A percentile compares a stretch with the other conserved stretches of the same genome.
These are phyloP conservation scores for Drosophila eugracilis DNA, from an alignment of 1,140 invertebrate species.

Conservation along the genomic window DNA sequence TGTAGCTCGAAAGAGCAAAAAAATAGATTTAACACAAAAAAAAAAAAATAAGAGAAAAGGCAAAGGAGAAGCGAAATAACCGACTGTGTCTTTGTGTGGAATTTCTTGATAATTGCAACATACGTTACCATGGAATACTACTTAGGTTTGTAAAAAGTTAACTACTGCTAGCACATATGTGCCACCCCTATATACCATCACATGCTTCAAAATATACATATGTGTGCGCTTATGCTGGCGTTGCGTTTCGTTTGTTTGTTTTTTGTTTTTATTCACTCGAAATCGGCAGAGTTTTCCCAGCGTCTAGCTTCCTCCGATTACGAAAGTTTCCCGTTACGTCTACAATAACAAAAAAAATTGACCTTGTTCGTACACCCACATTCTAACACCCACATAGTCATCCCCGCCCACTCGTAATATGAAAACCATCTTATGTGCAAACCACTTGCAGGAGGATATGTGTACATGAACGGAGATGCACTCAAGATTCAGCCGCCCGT, in stretches of 20 bases:
- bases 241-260: constrained; percentile 38
- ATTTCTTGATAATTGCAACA: constrained; percentile 79
- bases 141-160: constrained; percentile 69
- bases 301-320: constrained; percentile 30
- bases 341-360: constrained; percentile 36
- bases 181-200: constrained; percentile 17
- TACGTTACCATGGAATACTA: constrained; percentile 83
- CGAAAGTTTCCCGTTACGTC: constrained; percentile 50
- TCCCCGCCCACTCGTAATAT: constrained; percentile 7
- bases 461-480: constrained; percentile 84
- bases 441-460: constrained; percentile 73
- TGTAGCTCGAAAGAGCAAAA: constrained; percentile 45
- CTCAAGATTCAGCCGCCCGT: constrained; percentile 80
- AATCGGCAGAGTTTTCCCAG: constrained; percentile 34
- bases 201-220: constrained; percentile 1
- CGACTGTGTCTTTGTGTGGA: constrained; percentile 72
- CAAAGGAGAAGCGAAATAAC: constrained; percentile 52
- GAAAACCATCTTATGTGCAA: constrained; percentile 5
- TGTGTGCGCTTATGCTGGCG: constrained; percentile 32
- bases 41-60: constrained; percentile 16
- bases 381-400: constrained; percentile 2
- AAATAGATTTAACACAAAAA: constrained; percentile 28
- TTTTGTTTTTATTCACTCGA: constrained; percentile 17
- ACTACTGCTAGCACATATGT: constrained; percentile 27
- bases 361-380: constrained; percentile 40